Percentiles rank a stretch among this genome's conserved stretches.
These are phyloP conservation scores for Allacma fusca DNA, from an alignment of 2,888 invertebrate species.

Conservation along the genomic window DNA sequence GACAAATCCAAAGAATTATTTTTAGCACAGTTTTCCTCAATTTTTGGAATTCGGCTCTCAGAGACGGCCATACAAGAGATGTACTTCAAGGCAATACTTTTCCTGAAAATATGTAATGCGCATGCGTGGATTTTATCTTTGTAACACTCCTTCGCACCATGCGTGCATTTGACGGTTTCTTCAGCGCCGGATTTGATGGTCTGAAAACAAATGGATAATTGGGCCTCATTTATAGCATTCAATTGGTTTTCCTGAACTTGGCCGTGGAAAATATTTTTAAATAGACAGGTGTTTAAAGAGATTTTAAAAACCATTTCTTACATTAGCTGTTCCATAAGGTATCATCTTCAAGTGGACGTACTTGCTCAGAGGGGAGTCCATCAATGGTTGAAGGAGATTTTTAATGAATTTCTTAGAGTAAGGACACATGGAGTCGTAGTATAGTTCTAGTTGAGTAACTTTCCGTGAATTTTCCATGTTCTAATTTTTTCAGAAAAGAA, in stretches of 20 bases:
- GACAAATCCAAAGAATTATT: background rate
- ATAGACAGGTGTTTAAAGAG: no score
- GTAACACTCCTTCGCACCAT: background rate
- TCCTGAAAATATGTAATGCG: background rate
- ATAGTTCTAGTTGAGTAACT: background rate
- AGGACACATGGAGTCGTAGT: background rate
- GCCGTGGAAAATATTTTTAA: no score
- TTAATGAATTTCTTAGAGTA: constrained; percentile 10
- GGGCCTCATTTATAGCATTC: no score
- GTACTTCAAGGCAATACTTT: background rate
- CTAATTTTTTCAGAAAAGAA: no score
- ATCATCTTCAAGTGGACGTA: background rate
- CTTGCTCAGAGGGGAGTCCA: background rate
- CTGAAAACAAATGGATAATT: background rate
- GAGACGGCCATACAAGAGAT: background rate
- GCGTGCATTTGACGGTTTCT: background rate
- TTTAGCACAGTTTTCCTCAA: background rate
- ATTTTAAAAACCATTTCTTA: no score
- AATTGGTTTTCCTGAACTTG: no score
- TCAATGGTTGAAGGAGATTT: background rate
- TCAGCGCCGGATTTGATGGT: background rate
- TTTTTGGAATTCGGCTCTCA: background rate
- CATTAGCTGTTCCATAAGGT: background rate
- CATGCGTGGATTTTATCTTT: constrained; percentile 17
- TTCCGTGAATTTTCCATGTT: no score